Conservation (phyloP, 1,140 invertebrate genomes). For the Heliconius eleuchia region DNA sequence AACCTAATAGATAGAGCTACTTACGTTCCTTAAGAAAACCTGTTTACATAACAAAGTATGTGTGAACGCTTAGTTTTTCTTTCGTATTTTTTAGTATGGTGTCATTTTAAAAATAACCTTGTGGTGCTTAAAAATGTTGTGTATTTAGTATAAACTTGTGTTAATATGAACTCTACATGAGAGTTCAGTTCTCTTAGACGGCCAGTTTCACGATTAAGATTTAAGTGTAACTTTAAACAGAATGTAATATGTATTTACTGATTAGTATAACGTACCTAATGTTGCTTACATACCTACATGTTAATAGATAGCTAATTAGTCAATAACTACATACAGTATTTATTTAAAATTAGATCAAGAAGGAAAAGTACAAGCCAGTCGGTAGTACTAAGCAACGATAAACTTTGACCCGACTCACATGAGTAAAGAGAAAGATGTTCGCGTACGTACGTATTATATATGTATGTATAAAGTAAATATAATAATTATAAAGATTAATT, state of each 20-base stretch:
- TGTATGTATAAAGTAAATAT: not conserved
- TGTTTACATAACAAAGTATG: conserved; percentile 45
- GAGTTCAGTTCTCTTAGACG: no score
- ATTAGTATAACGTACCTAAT: not conserved
- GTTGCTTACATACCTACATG: not conserved
- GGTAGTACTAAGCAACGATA: conserved; percentile 47
- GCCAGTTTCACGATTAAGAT: no score
- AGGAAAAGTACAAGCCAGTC: conserved; percentile 67
- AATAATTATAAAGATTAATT: not conserved
- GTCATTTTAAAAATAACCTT: not conserved
- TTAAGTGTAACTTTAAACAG: no score
- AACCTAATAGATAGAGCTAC: conserved; percentile 25
- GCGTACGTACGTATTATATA: not conserved
- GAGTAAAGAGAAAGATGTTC: conserved; percentile 26
- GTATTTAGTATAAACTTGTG: not conserved
- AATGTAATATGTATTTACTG: not conserved
- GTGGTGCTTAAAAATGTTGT: not conserved
- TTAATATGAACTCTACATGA: no score
- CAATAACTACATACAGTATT: not conserved
- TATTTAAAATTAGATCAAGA: conserved; percentile 65
- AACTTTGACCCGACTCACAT: conserved; percentile 54
- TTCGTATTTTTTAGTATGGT: not conserved
- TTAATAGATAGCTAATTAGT: not conserved
- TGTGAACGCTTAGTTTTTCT: not conserved
- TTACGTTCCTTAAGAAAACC: conserved; percentile 27